Evolutionary conservation across 1,140 invertebrate genomes (phyloP), one percentile per base, ranked within the genome.

Genomic region (Holotrichia oblita): DNA sequence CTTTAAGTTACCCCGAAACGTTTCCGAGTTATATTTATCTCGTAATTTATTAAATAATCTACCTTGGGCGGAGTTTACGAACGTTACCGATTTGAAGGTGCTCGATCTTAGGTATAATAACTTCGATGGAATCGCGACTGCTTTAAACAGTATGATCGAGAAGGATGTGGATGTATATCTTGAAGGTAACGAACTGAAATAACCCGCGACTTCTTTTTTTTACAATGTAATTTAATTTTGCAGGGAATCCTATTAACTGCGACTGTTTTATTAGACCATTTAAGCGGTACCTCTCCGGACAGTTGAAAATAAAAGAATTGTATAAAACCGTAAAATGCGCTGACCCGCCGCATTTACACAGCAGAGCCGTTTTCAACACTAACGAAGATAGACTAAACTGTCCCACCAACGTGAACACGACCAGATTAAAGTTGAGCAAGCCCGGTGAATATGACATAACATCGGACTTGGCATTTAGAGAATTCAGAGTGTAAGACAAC

Each of bases 181-280:
- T 82, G 86, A 89, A 84, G 89, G 89, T 90, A 85, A 80, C 3
- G 1, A 10, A n/a, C n/a, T n/a, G n/a, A n/a, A n/a, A n/a, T n/a
- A n/a, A n/a, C n/a, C n/a, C n/a, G n/a, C n/a, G n/a, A n/a, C n/a
- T n/a, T n/a, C n/a, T n/a, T n/a, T n/a, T n/a, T n/a, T 8, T 48
- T 34, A 20, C 10, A 74, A 40, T 41, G 40, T 55, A 17, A 14
- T 55, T 55, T 55, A 17, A 6, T 75, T 48, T 48, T 17, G 48
- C 84, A 92, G 94, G 91, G 8, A 97, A 97, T 88, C 92, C 92
- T 0, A 82, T 97, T 8, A 88, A 91, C 69, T 97, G 95, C 82
- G 92, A 95, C 83, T 97, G 95, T 83, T 90, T 92, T 72, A 86
- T 91, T 0, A 89, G 95, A 2, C 95, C 94, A 0, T 78, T 97